Evolutionary conservation across 2,888 invertebrate genomes (phyloP), one percentile per base, ranked within the genome.

Genomic region (Drosophila suboccidentalis): DNA sequence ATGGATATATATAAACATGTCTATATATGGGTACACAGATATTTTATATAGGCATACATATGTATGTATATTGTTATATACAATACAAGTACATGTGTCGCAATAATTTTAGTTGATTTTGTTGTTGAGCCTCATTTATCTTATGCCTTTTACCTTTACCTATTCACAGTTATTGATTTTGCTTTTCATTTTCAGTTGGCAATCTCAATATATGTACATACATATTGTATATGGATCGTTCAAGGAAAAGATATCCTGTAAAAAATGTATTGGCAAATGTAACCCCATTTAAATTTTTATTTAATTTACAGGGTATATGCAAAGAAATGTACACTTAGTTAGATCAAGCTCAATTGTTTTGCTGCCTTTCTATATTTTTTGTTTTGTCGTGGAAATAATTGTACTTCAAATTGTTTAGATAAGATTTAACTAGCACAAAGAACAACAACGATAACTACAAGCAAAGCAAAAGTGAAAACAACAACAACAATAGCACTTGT

Each of bases 341-440:
- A 32, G n/a, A 32, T n/a, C 11, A 13, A 19, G 10, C 34, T 17
- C 38, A 49, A 44, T 58, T 39, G 17, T 29, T 47, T 36, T 5
- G 9, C n/a, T 15, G n/a, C 11, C 15, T 32, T 49, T 68, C 50
- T 46, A 11, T n/a, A n/a, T n/a, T n/a, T n/a, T 51, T 57, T 43
- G 43, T 44, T 26, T 58, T 58, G 74, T 50, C 54, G 60, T 55
- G 39, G 49, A 65, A 66, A 36, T 34, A 63, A 51, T 59, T 57
- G 59, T 54, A 68, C 62, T 65, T 47, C 47, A 75, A 78, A 74
- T 74, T 74, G 63, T 62, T 69, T 62, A 72, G 80, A 76, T 73
- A 73, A 76, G 79, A 80, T 79, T 72, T 69, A 79, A 78, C 76
- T 79, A 55, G 63, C 57, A 36, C 71, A 64, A 59, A 54, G 59